Conservation (phyloP, 2,888 invertebrate species). For the Molanna angustata region DNA sequence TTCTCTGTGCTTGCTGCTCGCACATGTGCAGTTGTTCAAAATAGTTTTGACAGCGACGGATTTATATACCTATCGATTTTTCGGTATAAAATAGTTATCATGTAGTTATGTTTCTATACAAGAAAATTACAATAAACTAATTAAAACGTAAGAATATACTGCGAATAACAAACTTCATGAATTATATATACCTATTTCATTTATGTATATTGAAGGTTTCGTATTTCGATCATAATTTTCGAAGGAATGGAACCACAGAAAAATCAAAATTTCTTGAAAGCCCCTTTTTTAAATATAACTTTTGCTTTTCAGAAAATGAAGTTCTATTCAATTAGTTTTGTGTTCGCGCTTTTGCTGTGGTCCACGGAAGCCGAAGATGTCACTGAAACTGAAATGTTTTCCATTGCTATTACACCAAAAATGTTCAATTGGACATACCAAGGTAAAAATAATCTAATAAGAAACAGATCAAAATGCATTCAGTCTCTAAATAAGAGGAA, state of each 20-base stretch:
- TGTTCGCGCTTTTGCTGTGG: conserved; percentile 2
- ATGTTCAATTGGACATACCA: conserved; percentile 79
- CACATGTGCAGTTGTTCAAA: conserved; percentile 19
- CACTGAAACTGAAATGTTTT: conserved; percentile 72
- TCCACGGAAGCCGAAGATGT: conserved; percentile 50
- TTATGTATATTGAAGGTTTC: too few species aligned
- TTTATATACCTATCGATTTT: conserved; percentile 16
- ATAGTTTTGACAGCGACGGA: background rate
- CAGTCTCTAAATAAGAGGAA: too few species aligned
- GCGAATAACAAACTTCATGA: too few species aligned
- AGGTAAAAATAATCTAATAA: conserved; percentile 45
- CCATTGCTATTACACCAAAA: conserved; percentile 71
- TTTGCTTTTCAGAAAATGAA: background rate
- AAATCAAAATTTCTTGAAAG: too few species aligned
- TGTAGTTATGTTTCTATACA: background rate
- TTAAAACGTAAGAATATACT: too few species aligned
- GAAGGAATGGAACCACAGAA: too few species aligned
- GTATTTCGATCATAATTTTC: too few species aligned
- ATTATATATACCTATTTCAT: too few species aligned
- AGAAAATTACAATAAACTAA: too few species aligned
- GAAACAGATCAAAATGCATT: too few species aligned
- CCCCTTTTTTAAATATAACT: too few species aligned
- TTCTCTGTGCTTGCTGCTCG: conserved; percentile 2
- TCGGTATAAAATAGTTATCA: background rate
- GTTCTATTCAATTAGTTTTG: background rate